phyloP scores from a whole-genome alignment of 2,797 vertebrate genomes.

The Eleutherodactylus coqui region DNA sequence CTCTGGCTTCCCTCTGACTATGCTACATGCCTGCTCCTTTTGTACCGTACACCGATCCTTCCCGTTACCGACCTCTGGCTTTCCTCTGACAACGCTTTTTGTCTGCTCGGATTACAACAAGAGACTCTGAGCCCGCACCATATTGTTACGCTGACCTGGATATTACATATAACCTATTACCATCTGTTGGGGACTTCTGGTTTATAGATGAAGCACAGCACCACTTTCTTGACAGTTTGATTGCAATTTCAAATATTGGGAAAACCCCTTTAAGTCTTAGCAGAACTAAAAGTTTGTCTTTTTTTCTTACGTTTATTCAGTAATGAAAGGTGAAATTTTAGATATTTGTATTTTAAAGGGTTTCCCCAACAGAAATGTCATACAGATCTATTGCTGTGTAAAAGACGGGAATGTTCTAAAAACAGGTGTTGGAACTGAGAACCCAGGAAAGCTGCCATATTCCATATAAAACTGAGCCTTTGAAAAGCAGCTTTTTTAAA shows the following conservation, averaged over 20 bases:
- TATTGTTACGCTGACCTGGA: too few relatives aligned
- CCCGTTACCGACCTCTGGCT: too few relatives aligned
- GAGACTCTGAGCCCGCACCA: too few relatives aligned
- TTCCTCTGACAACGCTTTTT: too few relatives aligned
- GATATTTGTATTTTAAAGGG: conserved; percentile 48
- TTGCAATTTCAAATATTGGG: background rate
- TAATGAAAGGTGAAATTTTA: conserved; percentile 32
- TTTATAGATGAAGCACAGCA: background rate
- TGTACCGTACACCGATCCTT: too few relatives aligned
- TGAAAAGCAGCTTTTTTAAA: conserved; percentile 37
- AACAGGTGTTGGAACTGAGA: conserved; percentile 49
- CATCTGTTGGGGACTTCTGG: background rate
- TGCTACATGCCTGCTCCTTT: too few relatives aligned
- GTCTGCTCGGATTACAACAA: too few relatives aligned
- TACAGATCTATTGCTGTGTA: conserved; percentile 34
- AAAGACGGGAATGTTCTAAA: conserved; percentile 34
- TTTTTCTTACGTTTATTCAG: conserved; percentile 11
- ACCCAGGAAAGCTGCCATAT: conserved; percentile 52
- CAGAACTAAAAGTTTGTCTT: conserved; percentile 16
- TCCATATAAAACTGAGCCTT: conserved; percentile 36
- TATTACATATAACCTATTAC: background rate
- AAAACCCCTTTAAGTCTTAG: background rate
- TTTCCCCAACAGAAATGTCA: conserved; percentile 47
- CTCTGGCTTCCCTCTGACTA: too few relatives aligned
- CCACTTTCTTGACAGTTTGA: background rate